phyloP scores from a whole-genome alignment of 2,113 vertebrate species.

The Xiphophorus hellerii region DNA sequence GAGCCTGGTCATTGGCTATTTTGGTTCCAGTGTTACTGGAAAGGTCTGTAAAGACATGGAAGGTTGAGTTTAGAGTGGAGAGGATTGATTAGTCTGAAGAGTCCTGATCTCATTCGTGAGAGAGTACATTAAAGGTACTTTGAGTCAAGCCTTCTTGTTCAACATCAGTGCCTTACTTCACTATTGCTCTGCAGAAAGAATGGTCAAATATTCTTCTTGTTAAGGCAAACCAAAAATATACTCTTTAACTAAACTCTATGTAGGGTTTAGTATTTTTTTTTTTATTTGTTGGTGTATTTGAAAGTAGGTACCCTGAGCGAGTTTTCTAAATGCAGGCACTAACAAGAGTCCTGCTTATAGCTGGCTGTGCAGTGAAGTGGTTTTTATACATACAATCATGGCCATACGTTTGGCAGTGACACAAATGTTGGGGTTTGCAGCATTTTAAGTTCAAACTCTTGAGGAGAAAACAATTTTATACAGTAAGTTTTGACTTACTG shows the following conservation, averaged over 20 bases:
- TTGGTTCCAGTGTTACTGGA: neutral
- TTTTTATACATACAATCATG: constrained; percentile 11
- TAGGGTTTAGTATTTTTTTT: neutral
- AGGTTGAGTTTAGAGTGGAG: too few relatives aligned
- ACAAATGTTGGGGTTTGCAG: neutral
- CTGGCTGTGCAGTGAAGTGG: constrained; percentile 13
- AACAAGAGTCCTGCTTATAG: constrained; percentile 1
- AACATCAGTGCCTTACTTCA: neutral
- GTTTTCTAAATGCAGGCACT: neutral
- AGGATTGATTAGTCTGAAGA: too few relatives aligned
- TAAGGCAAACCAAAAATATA: neutral
- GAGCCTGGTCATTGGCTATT: neutral
- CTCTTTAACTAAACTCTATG: neutral
- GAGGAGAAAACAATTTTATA: neutral
- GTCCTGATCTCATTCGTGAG: too few relatives aligned
- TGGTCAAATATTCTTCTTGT: neutral
- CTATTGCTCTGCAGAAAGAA: neutral
- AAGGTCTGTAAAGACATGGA: neutral
- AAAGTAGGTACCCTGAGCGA: neutral
- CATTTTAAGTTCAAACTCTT: neutral
- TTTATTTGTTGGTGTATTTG: neutral
- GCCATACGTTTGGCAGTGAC: neutral
- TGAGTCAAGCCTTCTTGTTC: neutral
- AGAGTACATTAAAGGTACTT: neutral
- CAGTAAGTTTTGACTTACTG: neutral